Base-by-base conservation (phyloP, 2,888 invertebrate species). In the Drosophila borborema region DNA sequence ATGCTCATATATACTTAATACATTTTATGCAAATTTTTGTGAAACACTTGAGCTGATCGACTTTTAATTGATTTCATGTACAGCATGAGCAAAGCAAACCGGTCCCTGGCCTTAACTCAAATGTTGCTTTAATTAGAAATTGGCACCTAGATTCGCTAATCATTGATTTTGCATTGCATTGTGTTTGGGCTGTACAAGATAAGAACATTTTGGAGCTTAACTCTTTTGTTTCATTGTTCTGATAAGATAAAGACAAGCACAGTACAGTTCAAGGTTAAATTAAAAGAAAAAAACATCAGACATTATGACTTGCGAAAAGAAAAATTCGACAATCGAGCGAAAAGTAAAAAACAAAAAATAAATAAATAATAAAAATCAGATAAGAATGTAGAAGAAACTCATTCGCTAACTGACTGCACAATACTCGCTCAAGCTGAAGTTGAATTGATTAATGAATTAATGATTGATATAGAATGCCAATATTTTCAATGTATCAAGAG, bases 181-280 rank as follows among this genome's bases (percentile, higher is more conserved):
- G 67, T 84, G 65, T 74, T 36, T 40, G 9, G 79, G 51, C 23
- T 49, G 45, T 40, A 3, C 6, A 20, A 40, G 90, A 83, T 89
- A 83, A 89, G 72, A 71, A 67, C 40, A 58, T 55, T 76, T 53
- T 65, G 48, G 51, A 12, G n/a, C 31, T 41, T 55, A 23, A 38
- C 12, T 40, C 40, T 23, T 20, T 54, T 38, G 53, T 38, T 38
- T 38, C 23, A 16, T 23, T 58, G 34, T 14, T 43, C 20, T 59
- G 83, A 83, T 83, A 87, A 83, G 90, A 83, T 89, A 83, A 71
- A 55, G 53, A 43, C 75, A 68, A 70, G 49, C 72, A 71, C 66
- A 80, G 78, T 69, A 72, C 83, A 80, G 83, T 87, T 89, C 82
- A 87, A 85, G 90, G 90, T 89, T 87, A 55, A 12, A 2, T 6